These are phyloP conservation scores for Oryzias curvinotus DNA, from an alignment of 2,113 vertebrate genomes.

Conservation along the genomic window DNA sequence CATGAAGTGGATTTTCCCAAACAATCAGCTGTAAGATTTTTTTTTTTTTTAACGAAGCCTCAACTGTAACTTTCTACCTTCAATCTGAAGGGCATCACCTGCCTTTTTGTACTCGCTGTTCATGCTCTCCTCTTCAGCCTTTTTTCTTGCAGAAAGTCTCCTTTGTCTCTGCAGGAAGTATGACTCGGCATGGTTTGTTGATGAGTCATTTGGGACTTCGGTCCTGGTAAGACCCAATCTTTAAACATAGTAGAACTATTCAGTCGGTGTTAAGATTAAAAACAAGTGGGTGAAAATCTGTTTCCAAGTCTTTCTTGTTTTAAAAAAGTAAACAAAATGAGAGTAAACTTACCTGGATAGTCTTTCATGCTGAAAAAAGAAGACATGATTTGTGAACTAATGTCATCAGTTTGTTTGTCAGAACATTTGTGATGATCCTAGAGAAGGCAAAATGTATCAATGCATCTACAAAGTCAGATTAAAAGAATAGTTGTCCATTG, in stretches of 20 bases:
- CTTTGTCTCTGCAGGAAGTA: constrained; percentile 82
- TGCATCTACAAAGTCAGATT: background rate
- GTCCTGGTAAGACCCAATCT: constrained; percentile 79
- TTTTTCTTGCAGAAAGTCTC: constrained; percentile 80
- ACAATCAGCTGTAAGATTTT: background rate
- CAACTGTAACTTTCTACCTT: background rate
- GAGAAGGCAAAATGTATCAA: background rate
- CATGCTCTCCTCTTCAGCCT: constrained; percentile 77
- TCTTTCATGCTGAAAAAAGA: constrained; percentile 85
- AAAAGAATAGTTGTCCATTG: background rate
- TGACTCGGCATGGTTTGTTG: constrained; percentile 77
- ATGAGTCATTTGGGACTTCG: constrained; percentile 73
- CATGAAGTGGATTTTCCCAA: too few species aligned
- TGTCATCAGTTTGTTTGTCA: background rate
- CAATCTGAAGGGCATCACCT: constrained; percentile 5
- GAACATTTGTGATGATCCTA: background rate
- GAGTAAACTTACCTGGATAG: constrained; percentile 83
- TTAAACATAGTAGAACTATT: background rate
- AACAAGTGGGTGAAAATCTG: background rate
- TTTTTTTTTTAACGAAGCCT: too few species aligned
- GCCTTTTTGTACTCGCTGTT: constrained; percentile 88
- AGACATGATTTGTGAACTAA: constrained; percentile 31
- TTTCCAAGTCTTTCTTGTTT: background rate
- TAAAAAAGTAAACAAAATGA: constrained; percentile 6
- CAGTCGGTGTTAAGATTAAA: background rate